A percentile compares a stretch with the other conserved stretches of the same genome.
Conservation (phyloP, 1,140 invertebrate species). For the Epicauta chinensis region DNA sequence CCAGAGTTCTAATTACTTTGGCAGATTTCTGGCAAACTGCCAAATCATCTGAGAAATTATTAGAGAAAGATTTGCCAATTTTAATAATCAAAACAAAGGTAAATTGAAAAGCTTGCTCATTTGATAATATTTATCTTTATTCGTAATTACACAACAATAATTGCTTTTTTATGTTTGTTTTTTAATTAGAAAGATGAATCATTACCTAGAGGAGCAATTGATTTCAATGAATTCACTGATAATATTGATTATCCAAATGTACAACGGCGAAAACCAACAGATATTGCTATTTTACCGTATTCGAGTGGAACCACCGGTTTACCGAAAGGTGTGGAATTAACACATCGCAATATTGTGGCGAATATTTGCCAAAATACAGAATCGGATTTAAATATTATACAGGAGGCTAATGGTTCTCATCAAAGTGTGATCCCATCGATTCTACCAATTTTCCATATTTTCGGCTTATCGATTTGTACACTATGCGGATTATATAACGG, state of each 20-base stretch:
- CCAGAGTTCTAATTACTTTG: constrained; percentile 62
- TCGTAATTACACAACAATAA: not conserved
- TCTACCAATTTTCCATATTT: constrained; percentile 83
- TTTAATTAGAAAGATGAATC: constrained; percentile 33
- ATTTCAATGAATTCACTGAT: constrained; percentile 51
- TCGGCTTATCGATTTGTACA: constrained; percentile 58
- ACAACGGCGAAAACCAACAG: constrained; percentile 37
- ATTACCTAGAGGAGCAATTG: constrained; percentile 48
- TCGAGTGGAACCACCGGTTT: constrained; percentile 87
- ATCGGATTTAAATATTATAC: constrained; percentile 17
- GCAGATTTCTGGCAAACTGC: constrained; percentile 46
- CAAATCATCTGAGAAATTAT: constrained; percentile 42
- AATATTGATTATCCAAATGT: constrained; percentile 42
- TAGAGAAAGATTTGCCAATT: constrained; percentile 48
- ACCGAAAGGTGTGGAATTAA: constrained; percentile 82
- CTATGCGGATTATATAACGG: constrained; percentile 57
- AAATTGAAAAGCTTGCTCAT: not conserved
- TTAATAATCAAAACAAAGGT: constrained; percentile 47
- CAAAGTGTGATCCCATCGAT: constrained; percentile 57
- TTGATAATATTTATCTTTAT: not conserved
- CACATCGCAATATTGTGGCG: constrained; percentile 57
- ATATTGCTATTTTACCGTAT: constrained; percentile 54
- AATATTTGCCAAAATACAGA: constrained; percentile 44
- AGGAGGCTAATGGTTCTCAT: constrained; percentile 29
- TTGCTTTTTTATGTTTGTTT: constrained; percentile 13